phyloP scores from a whole-genome alignment of 2,113 vertebrate genomes.

The Etia nguti region DNA sequence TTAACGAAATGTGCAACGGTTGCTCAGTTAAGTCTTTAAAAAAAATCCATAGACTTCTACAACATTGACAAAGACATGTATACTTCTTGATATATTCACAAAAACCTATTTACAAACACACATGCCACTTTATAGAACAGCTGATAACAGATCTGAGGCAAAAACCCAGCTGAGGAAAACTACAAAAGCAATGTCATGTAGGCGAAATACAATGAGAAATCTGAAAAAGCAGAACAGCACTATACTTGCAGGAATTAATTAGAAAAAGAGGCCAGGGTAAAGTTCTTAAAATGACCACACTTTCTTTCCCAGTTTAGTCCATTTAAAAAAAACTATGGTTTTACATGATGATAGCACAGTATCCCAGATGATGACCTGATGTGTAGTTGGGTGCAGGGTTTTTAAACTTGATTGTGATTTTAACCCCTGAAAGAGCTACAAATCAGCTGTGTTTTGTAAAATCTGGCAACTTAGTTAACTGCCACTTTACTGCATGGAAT shows the following conservation, averaged over 20 bases:
- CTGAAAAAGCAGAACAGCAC: constrained; percentile 41
- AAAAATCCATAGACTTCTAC: constrained; percentile 88
- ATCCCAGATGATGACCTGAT: not conserved
- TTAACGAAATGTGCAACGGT: constrained; percentile 93
- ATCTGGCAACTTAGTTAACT: not conserved
- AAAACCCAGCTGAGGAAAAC: constrained; percentile 79
- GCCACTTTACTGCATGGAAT: constrained; percentile 11
- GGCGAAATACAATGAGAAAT: constrained; percentile 57
- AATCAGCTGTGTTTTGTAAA: not conserved
- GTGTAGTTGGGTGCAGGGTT: not conserved
- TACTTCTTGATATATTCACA: constrained; percentile 86
- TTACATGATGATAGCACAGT: constrained; percentile 4
- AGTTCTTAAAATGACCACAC: constrained; percentile 35
- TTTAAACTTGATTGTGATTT: constrained; percentile 6
- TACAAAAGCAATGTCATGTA: constrained; percentile 77
- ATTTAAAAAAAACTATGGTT: not conserved
- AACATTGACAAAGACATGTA: constrained; percentile 90
- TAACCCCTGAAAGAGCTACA: not conserved
- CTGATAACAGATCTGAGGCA: constrained; percentile 84
- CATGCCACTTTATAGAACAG: constrained; percentile 82
- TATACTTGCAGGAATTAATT: constrained; percentile 39
- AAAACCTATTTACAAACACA: constrained; percentile 84
- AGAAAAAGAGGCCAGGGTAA: constrained; percentile 38
- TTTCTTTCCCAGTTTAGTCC: constrained; percentile 5
- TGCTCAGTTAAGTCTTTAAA: constrained; percentile 78